Evolutionary conservation across 2,888 invertebrate species (phyloP).

Genomic region (Dasypolia templi): DNA sequence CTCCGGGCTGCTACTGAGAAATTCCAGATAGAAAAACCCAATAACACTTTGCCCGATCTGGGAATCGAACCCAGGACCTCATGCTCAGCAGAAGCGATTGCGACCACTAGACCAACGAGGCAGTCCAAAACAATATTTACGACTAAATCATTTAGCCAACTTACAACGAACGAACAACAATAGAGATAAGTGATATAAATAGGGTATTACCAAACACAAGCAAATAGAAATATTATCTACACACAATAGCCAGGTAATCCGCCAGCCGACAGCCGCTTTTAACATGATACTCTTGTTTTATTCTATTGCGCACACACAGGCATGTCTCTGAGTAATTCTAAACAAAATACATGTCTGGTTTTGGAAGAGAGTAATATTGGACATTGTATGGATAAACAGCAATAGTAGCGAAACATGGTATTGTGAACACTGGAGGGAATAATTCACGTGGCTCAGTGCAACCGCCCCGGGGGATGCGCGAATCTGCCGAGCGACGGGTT

Average conservation of each 20-base stretch:
- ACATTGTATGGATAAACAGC: constrained; percentile 59
- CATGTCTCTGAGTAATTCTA: constrained; percentile 13
- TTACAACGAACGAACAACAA: constrained; percentile 30
- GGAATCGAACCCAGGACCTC: too few relatives aligned
- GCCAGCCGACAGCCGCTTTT: constrained; percentile 44
- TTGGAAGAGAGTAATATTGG: constrained; percentile 11
- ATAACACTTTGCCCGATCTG: too few relatives aligned
- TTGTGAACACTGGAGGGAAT: constrained; percentile 67
- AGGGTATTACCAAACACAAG: constrained; percentile 52
- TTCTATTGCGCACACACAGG: constrained; percentile 38
- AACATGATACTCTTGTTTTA: constrained; percentile 46
- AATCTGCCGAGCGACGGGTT: constrained; percentile 71
- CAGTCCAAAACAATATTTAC: constrained; percentile 28
- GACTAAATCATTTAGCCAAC: constrained; percentile 28
- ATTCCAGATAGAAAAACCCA: too few relatives aligned
- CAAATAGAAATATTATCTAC: constrained; percentile 51
- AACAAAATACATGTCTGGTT: constrained; percentile 29
- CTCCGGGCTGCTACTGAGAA: too few relatives aligned
- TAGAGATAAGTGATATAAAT: constrained; percentile 56
- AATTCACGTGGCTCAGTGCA: constrained; percentile 75
- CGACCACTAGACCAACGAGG: too few relatives aligned
- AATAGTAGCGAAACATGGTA: constrained; percentile 68
- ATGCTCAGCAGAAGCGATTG: too few relatives aligned
- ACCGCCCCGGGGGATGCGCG: constrained; percentile 78
- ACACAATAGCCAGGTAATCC: constrained; percentile 53